Base-by-base conservation (phyloP, 2,888 invertebrate species). In the Ernsta delagoae region DNA sequence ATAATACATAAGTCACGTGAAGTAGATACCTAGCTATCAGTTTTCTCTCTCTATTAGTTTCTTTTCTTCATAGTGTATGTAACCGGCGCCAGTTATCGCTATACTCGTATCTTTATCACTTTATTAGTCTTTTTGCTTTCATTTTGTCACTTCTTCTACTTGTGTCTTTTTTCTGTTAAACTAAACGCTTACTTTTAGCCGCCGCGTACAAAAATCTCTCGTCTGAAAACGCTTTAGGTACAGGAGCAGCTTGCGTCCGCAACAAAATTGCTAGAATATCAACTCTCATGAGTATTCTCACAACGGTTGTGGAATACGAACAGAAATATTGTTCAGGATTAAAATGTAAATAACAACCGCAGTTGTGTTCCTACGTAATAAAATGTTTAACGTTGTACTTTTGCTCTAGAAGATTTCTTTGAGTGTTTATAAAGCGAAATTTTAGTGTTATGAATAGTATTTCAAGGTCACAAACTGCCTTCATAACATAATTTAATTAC, bases 181-280 rank as follows among this genome's bases (percentile, higher is more conserved):
- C n/a, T 5, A 16, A 12, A 5, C 12, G 48, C 12, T 48, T 1
- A 16, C 1, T 24, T 50, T 24, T 16, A 8, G 7, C 9, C 8
- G 7, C 8, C 8, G 50, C 50, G 50, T 6, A 16, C 7, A 1
- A 7, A 16, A 7, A 16, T 24, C 5, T 24, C 24, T 53, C 16
- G 50, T 53, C 50, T 53, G 50, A 7, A 4, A 8, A 53, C 16
- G 8, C 50, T 24, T 53, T 24, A n/a, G n/a, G n/a, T n/a, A 53
- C 16, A 53, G 24, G 9, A 53, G 50, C 50, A 24, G 9, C 50
- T 53, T 53, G n/a, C 50, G 16, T 53, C 50, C 56, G 56, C 12
- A 34, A 31, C 64, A 34, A 64, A 56, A 64, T 64, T 56, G 64
- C 56, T 56, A 34, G 41, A 56, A 64, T 56, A 64, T 64, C 64